These are phyloP conservation scores for Phrynocephalus guinanensis DNA, from an alignment of 2,797 vertebrate genomes.

Conservation along the genomic window DNA sequence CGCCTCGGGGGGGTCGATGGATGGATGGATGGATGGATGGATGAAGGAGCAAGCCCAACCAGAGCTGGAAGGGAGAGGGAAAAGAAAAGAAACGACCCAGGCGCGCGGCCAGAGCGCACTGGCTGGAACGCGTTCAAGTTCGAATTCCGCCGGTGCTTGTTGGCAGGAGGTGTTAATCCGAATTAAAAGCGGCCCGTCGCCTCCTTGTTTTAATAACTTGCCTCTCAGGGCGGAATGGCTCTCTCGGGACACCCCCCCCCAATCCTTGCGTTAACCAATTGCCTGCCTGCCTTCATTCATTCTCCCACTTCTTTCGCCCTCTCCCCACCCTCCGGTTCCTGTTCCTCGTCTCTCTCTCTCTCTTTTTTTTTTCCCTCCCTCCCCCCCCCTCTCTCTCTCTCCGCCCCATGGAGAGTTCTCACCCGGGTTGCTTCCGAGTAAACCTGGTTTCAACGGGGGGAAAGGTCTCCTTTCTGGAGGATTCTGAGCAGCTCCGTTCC, in stretches of 20 bases:
- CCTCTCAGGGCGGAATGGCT: not conserved
- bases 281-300: not conserved
- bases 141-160: slow-evolving; percentile 7
- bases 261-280: too few relatives aligned
- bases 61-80: not conserved
- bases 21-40: too few relatives aligned
- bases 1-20: too few relatives aligned
- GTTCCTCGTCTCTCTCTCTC: not conserved
- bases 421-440: not conserved
- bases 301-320: not conserved
- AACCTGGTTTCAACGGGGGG: not conserved
- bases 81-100: not conserved
- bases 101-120: not conserved
- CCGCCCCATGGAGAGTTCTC: not conserved
- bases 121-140: not conserved
- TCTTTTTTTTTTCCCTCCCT: too few relatives aligned
- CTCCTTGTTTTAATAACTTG: slow-evolving; percentile 12
- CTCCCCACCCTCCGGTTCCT: not conserved
- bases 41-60: not conserved
- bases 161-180: slow-evolving; percentile 36
- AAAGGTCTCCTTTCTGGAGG: too few relatives aligned
- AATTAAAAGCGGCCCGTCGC: slow-evolving; percentile 17
- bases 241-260: not conserved
- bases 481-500: too few relatives aligned
- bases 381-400: not conserved